Evolutionary conservation across 2,888 invertebrate species (phyloP).

Genomic region (Ichneumoninae sp.): DNA sequence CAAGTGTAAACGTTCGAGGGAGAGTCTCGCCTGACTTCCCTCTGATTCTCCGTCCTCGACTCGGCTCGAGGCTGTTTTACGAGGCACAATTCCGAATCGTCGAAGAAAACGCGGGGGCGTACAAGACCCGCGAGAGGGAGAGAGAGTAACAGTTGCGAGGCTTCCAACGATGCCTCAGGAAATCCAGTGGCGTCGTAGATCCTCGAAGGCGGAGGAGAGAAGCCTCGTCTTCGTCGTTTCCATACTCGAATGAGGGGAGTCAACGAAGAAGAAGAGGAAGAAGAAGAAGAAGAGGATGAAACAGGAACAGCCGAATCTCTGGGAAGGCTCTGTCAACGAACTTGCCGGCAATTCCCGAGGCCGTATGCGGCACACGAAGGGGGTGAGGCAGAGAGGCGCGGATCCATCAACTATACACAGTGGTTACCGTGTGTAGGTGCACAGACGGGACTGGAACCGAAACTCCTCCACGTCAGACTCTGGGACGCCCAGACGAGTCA

Average conservation of each 20-base stretch:
- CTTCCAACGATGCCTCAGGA: conserved; percentile 31
- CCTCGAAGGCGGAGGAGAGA: conserved; percentile 42
- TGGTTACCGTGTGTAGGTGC: conserved; percentile 25
- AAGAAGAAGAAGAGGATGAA: conserved; percentile 13
- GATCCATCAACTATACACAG: not conserved
- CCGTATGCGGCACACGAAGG: conserved; percentile 19
- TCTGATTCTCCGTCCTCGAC: conserved; percentile 19
- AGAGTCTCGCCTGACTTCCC: not conserved
- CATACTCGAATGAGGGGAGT: conserved; percentile 19
- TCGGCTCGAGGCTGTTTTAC: conserved; percentile 53
- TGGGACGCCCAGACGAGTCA: conserved; percentile 50
- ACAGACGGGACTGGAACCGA: conserved; percentile 21
- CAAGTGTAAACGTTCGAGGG: conserved; percentile 53
- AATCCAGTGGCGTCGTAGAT: conserved; percentile 48
- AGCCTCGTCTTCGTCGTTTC: conserved; percentile 56
- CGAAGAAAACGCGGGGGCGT: conserved; percentile 52
- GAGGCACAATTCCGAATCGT: conserved; percentile 36
- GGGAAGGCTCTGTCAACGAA: conserved; percentile 66
- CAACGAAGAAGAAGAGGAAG: conserved; percentile 29
- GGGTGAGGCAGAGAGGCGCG: not conserved
- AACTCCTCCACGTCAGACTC: conserved; percentile 44
- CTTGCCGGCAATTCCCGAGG: conserved; percentile 61
- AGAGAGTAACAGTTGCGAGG: conserved; percentile 17
- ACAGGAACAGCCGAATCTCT: conserved; percentile 50
- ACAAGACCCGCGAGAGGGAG: not conserved